phyloP scores from a whole-genome alignment of 2,113 vertebrate species.

The Scopus umbretta region DNA sequence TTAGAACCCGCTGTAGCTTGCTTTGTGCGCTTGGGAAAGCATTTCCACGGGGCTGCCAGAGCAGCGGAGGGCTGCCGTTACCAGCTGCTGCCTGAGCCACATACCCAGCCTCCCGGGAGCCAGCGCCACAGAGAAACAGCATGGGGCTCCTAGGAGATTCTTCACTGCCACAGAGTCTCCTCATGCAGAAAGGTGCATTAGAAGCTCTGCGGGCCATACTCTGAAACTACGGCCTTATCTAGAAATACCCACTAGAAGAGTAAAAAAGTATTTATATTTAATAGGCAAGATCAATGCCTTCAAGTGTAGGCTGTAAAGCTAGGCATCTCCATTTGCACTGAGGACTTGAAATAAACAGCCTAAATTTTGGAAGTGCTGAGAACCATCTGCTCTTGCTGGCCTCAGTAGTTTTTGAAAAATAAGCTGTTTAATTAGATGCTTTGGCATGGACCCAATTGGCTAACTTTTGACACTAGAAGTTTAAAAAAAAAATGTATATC shows the following conservation, averaged over 20 bases:
- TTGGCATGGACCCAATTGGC: not conserved
- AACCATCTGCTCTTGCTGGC: not conserved
- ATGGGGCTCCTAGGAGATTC: not conserved
- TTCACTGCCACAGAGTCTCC: not conserved
- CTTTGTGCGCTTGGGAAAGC: not conserved
- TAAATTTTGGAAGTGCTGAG: not conserved
- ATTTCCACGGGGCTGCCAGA: not conserved
- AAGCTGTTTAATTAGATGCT: not conserved
- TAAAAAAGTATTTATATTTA: not conserved
- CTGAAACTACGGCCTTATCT: not conserved
- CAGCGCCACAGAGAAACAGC: not conserved
- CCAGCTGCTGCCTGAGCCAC: not conserved
- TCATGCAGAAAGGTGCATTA: not conserved
- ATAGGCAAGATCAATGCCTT: not conserved
- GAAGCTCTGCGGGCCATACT: not conserved
- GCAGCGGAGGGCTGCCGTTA: not conserved
- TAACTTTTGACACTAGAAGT: not conserved
- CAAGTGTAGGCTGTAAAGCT: not conserved
- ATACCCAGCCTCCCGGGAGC: accelerated
- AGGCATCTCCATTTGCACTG: not conserved
- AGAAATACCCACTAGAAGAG: not conserved
- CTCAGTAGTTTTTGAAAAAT: not conserved
- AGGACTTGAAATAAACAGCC: not conserved
- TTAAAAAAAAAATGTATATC: not conserved
- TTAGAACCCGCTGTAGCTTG: not conserved